A percentile compares a stretch with the other conserved stretches of the same genome.
Evolutionary conservation across 2,888 invertebrate genomes (phyloP).

Genomic region (Leptinotarsa haldemani): DNA sequence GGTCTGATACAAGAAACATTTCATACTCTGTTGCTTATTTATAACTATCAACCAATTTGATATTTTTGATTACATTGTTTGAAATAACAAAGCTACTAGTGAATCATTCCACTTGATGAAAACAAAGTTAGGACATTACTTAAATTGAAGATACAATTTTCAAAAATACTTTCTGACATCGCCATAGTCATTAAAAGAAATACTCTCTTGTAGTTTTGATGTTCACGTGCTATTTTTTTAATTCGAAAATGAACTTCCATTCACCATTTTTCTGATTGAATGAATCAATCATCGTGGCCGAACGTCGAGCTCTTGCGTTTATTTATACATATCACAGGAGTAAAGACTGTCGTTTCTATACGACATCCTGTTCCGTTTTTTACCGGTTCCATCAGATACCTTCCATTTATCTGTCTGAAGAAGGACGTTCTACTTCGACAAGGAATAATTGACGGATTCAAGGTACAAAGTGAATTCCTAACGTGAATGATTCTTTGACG

Average conservation of each 20-base stretch:
- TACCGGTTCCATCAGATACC: constrained; percentile 41
- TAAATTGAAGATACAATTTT: no score
- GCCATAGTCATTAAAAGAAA: no score
- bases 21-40: no score
- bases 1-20: no score
- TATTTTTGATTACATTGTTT: no score
- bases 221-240: no score
- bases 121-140: no score
- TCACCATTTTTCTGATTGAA: constrained; percentile 22
- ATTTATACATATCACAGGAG: constrained; percentile 36
- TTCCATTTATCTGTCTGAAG: constrained; percentile 44
- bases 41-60: no score
- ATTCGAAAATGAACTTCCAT: neutral
- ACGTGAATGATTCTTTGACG: constrained; percentile 58
- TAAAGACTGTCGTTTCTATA: constrained; percentile 39
- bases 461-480: constrained; percentile 61
- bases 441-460: constrained; percentile 63
- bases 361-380: constrained; percentile 36
- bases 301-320: constrained; percentile 21
- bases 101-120: no score
- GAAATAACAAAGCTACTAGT: no score
- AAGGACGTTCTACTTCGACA: constrained; percentile 50
- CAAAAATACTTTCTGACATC: no score
- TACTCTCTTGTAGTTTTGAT: no score
- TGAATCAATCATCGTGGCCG: constrained; percentile 16